Base-by-base conservation (phyloP, 2,113 vertebrate species). In the Vimba vimba region DNA sequence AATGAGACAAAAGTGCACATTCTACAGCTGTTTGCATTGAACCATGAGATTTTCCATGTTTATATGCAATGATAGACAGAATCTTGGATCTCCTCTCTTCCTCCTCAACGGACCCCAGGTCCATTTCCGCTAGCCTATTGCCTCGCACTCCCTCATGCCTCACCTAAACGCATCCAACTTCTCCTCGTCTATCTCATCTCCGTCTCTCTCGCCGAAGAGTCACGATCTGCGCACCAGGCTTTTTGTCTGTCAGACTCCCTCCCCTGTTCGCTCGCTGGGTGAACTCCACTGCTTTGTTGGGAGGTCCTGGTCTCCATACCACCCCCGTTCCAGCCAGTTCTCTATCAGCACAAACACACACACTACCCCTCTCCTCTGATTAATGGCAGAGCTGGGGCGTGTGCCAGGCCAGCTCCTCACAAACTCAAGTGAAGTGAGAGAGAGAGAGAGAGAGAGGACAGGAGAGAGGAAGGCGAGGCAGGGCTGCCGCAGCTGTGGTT, bases 301-400 rank as follows among this genome's bases (percentile, higher is more conserved):
- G 93, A 93, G 94, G 92, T 94, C 92, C 92, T 92, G 91, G 88
- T 93, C 93, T 93, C 93, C 91, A 93, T 94, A 94, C 94, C 94
- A 92, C 89, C 92, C 89, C 88, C 86, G 88, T 93, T 91, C 85
- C 91, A 92, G 92, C 91, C 93, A 93, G 89, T 88, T 89, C 92
- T 90, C 88, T 91, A 91, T 93, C 93, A 91, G 89, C 91, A 87
- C 91, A 90, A 60, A 86, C 83, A 81, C 89, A 78, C 66, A 79
- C 36, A 69, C 83, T 92, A 91, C 87, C 79, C 75, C 78, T 33
- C 77, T 86, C 39, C 89, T 90, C 90, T 95, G 93, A 95, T 95
- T 95, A 94, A 94, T 94, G 93, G 90, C 93, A 94, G 94, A 92
- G 90, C 80, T 93, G 91, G 92, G 91, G 93, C 92, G 90, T 85